Conservation (phyloP, 2,888 invertebrate species). For the Glaucopsyche alexis region DNA sequence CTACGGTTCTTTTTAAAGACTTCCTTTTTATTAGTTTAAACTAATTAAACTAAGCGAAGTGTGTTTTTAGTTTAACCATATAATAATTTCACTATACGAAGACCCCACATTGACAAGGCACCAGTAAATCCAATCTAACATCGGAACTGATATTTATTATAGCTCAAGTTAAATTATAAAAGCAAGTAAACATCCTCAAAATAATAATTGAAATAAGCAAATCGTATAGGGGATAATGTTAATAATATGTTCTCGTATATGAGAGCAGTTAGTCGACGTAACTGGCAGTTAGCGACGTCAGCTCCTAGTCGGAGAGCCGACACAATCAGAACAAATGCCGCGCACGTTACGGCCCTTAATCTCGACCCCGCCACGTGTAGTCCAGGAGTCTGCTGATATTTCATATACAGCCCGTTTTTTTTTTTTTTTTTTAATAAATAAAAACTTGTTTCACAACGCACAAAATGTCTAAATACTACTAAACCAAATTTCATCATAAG, state of each 20-base stretch:
- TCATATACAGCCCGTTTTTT: background rate
- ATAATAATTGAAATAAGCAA: background rate
- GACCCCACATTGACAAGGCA: no score
- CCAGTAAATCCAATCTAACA: no score
- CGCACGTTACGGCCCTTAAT: slow-evolving; percentile 57
- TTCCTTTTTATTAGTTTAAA: no score
- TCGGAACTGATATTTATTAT: no score
- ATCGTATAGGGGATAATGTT: no score
- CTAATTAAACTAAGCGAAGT: no score
- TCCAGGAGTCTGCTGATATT: slow-evolving; percentile 33
- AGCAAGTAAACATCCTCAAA: background rate
- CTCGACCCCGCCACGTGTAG: slow-evolving; percentile 47
- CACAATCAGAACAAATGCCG: slow-evolving; percentile 44
- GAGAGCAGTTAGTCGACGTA: background rate
- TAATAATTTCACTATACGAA: no score
- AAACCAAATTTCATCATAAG: no score
- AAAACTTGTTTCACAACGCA: no score
- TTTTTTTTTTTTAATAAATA: background rate
- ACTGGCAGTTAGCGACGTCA: slow-evolving; percentile 22
- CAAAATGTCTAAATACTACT: no score
- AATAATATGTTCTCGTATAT: background rate
- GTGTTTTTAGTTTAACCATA: no score
- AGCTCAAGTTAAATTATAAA: no score
- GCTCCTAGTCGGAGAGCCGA: background rate
- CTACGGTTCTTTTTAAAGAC: background rate